Conservation (phyloP, 2,888 invertebrate genomes). For the Drosophila mercatorum region DNA sequence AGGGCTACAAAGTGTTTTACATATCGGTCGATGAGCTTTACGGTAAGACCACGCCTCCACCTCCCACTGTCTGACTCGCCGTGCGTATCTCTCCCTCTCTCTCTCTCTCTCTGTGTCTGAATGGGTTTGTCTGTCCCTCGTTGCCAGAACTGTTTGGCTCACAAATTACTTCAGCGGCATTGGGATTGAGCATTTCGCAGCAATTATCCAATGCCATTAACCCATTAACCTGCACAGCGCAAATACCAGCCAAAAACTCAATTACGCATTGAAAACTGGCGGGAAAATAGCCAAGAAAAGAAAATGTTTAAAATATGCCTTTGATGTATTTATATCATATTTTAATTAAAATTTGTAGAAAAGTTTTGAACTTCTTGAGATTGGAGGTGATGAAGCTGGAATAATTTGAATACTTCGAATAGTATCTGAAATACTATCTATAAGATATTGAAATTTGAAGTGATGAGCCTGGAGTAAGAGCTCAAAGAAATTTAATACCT, state of each 20-base stretch:
- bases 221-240: conserved; percentile 66
- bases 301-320: too few species aligned
- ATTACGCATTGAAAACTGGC: conserved; percentile 2
- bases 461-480: too few species aligned
- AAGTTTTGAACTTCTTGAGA: too few species aligned
- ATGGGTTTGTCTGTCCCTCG: conserved; percentile 16
- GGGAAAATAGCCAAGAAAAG: not conserved
- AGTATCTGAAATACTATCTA: too few species aligned
- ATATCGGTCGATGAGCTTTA: conserved; percentile 92
- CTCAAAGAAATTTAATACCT: too few species aligned
- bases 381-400: too few species aligned
- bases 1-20: conserved; percentile 93
- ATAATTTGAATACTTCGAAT: too few species aligned
- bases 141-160: conserved; percentile 59
- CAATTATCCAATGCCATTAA: conserved; percentile 77
- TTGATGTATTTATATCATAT: too few species aligned
- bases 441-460: too few species aligned
- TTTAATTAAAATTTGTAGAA: too few species aligned
- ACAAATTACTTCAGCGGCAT: conserved; percentile 67
- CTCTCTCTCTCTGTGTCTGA: not conserved
- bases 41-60: conserved; percentile 85
- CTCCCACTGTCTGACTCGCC: not conserved
- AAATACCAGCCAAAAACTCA: conserved; percentile 21
- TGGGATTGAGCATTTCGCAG: conserved; percentile 46
- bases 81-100: not conserved